Evolutionary conservation across 2,797 vertebrate genomes (phyloP).

Genomic region (Neoniphon sammara): DNA sequence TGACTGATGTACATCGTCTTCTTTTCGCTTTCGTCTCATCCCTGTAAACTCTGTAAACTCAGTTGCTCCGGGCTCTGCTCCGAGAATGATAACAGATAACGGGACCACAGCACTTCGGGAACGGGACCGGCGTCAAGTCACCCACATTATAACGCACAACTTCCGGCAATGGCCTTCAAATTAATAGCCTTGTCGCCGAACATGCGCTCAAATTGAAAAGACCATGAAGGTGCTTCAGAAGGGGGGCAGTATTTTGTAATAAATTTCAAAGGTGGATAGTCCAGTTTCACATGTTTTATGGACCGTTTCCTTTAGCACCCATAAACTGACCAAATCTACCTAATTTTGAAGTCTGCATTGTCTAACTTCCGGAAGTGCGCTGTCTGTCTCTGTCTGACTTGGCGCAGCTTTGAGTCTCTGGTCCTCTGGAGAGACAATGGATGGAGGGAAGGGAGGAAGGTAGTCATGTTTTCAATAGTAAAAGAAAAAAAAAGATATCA

Average conservation of each 20-base stretch:
- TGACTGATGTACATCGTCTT: neutral
- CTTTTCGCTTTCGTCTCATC: conserved; percentile 50
- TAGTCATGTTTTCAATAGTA: neutral
- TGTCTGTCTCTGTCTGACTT: conserved; percentile 3
- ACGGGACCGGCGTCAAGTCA: conserved; percentile 9
- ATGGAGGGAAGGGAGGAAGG: neutral
- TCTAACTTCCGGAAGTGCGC: too few relatives aligned
- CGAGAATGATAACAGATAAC: conserved; percentile 46
- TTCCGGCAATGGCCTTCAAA: conserved; percentile 25
- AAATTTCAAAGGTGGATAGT: too few relatives aligned
- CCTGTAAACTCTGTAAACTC: neutral
- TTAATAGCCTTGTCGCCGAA: conserved; percentile 27
- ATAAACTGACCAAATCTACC: too few relatives aligned
- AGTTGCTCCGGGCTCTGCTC: neutral
- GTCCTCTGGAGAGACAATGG: conserved; percentile 19
- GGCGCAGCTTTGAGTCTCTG: neutral
- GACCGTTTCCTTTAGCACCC: too few relatives aligned
- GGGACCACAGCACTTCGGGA: conserved; percentile 26
- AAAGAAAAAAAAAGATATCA: too few relatives aligned
- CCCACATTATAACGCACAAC: neutral
- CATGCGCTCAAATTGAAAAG: too few relatives aligned
- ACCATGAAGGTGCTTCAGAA: too few relatives aligned
- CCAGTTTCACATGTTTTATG: too few relatives aligned
- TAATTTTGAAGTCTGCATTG: conserved; percentile 34
- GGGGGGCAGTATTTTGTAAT: too few relatives aligned